Evolutionary conservation across 92 coral and sea anemone genomes (phyloP), one percentile per base, ranked within the genome.

Genomic region (Siderastrea radians): DNA sequence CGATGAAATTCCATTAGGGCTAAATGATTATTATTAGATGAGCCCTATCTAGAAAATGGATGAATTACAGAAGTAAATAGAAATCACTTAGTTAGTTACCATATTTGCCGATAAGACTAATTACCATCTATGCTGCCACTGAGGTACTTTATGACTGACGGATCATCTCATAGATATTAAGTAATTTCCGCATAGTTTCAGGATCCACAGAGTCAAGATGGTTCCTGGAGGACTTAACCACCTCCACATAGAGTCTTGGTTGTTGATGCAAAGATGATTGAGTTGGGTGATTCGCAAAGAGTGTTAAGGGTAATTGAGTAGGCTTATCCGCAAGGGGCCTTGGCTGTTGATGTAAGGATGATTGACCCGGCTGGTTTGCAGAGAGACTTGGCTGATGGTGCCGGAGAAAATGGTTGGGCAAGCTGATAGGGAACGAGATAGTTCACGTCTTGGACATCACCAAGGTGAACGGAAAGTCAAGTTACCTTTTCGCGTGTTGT

Each of bases 131-230:
- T 14, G 67, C 67, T 62, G 67, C 67, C 67, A 62, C 16, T 62
- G 17, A 62, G 67, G 67, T 62, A 62, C 19, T 62, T 62, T 62
- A 62, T 62, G 67, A 62, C 19, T 62, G 82, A n/a, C 49, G 66
- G 59, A 77, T 55, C 64, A 77, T 15, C n/a, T 55, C 68, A 53
- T 79, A 79, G 84, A 79, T 79, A 66, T 79, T 79, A 13, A 79
- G 71, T 79, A 79, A n/a, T 54, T 57, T 79, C 84, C 43, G 46
- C 72, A 79, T 59, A 26, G 84, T 79, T 6, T 53, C 72, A 59
- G 73, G 38, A 44, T 79, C 74, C 14, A 62, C 68, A 10, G 52
- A 47, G 71, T 62, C 73, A 61, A 50, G 10, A 79, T 60, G 70
- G 19, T 60, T 79, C 45, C 57, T 62, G 38, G 68, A 52, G 15